Percentiles rank a stretch among this genome's conserved stretches.
Conservation (phyloP, 2,888 invertebrate species). For the Brachypalpus laphriformis region DNA sequence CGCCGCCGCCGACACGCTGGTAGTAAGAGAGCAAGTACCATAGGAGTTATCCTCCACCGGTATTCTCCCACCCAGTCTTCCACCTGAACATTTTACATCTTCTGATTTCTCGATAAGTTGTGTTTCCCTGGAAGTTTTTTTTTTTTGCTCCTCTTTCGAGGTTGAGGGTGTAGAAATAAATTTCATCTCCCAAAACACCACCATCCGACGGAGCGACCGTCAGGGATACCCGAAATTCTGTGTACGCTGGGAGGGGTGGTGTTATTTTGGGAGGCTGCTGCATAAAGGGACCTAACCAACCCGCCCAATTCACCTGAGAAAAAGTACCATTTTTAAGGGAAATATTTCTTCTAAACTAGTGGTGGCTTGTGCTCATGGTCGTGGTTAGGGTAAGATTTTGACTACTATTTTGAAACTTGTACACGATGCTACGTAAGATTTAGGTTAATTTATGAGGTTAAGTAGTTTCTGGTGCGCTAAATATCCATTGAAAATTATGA, state of each 20-base stretch:
- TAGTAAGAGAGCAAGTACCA: conserved; percentile 20
- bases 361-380: conserved; percentile 28
- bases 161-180: conserved; percentile 54
- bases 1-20: conserved; percentile 24
- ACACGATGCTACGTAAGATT: conserved; percentile 42
- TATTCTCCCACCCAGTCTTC: neutral
- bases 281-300: conserved; percentile 48
- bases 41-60: conserved; percentile 29
- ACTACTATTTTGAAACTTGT: conserved; percentile 36
- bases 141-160: neutral
- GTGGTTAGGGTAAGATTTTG: conserved; percentile 21
- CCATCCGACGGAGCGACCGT: conserved; percentile 10
- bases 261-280: conserved; percentile 3
- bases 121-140: conserved; percentile 49
- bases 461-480: conserved; percentile 59
- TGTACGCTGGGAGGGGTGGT: conserved; percentile 7
- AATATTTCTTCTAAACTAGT: conserved; percentile 46
- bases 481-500: conserved; percentile 56
- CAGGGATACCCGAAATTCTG: conserved; percentile 33
- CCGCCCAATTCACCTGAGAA: conserved; percentile 50
- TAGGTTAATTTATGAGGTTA: conserved; percentile 71
- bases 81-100: conserved; percentile 65
- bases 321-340: conserved; percentile 40
- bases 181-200: conserved; percentile 53
- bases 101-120: conserved; percentile 71